phyloP scores from a whole-genome alignment of 2,888 invertebrate genomes.

The Tanytarsus gracilentus region DNA sequence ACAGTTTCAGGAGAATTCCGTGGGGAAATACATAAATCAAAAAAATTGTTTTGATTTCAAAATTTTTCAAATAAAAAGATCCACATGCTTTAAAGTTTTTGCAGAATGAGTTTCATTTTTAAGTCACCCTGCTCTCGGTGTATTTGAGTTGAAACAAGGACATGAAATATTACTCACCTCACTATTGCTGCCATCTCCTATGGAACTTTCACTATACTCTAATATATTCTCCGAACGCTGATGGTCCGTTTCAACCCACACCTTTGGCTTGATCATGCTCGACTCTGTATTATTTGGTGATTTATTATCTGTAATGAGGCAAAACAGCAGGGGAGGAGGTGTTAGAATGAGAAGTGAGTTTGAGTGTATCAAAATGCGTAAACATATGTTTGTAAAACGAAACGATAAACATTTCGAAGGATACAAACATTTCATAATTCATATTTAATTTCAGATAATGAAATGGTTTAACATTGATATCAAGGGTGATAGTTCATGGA shows the following conservation, averaged over 20 bases:
- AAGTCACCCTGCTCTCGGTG: no score
- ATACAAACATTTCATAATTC: conserved; percentile 10
- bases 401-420: background rate
- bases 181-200: conserved; percentile 5
- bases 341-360: background rate
- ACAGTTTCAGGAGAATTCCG: no score
- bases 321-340: background rate
- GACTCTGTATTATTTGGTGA: conserved; percentile 4
- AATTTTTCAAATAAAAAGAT: no score
- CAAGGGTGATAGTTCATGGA: background rate
- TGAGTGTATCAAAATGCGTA: background rate
- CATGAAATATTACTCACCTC: conserved; percentile 5
- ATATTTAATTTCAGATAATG: conserved; percentile 12
- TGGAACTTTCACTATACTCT: conserved; percentile 10
- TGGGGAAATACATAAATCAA: no score
- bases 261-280: conserved; percentile 10
- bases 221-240: conserved; percentile 3
- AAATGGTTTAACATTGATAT: background rate
- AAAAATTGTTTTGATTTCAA: no score
- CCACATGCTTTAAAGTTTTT: no score
- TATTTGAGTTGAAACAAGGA: no score
- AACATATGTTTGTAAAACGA: background rate
- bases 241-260: conserved; percentile 23
- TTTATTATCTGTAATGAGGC: conserved; percentile 24
- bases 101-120: no score